Evolutionary conservation across 37 sponge, comb jelly and placozoan genomes (phyloP), one percentile per base, ranked within the genome.

Genomic region (Aphrocallistes beatrix): DNA sequence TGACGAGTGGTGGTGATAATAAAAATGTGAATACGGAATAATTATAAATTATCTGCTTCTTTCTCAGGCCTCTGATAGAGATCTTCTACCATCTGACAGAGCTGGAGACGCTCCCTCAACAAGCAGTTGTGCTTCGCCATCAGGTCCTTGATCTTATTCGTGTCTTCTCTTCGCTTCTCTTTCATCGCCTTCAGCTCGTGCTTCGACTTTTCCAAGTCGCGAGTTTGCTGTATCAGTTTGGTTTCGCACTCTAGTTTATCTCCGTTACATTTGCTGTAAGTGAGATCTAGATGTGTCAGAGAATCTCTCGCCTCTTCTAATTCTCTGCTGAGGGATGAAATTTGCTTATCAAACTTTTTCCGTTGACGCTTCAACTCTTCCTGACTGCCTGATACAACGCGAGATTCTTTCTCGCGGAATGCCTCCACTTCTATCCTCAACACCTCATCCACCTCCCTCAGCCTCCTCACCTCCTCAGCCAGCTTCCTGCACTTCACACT

Each of bases 151-250:
- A 60, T 60, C 21, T 60, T 60, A 60, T 19, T 60, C 75, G 75
- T 60, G n/a, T 60, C 75, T 60, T 60, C 75, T 60, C n/a, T 60
- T 13, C 75, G 75, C 75, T 60, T 60, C 21, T 28, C 75, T 60
- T 60, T 60, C 17, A 60, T 3, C 10, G 21, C 34, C n/a, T 60
- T 60, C 25, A 60, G 21, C 8, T 60, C 75, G 21, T 60, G 10
- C 34, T 3, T 28, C n/a, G n/a, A 13, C 75, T 13, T 60, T 6
- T 28, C 34, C 8, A 60, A 25, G 28, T 32, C 25, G 1, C 34
- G 10, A 19, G 6, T 60, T 6, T 60, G 28, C 75, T 60, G 28
- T 3, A 60, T 28, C 25, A 30, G n/a, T 32, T 30, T 60, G 1
- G 10, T 3, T 28, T 19, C n/a, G 21, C 10, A 60, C 75, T 60